Percentiles rank a stretch among this genome's conserved stretches.
These are phyloP conservation scores for Plodia interpunctella DNA, from an alignment of 1,140 invertebrate species.

Conservation along the genomic window DNA sequence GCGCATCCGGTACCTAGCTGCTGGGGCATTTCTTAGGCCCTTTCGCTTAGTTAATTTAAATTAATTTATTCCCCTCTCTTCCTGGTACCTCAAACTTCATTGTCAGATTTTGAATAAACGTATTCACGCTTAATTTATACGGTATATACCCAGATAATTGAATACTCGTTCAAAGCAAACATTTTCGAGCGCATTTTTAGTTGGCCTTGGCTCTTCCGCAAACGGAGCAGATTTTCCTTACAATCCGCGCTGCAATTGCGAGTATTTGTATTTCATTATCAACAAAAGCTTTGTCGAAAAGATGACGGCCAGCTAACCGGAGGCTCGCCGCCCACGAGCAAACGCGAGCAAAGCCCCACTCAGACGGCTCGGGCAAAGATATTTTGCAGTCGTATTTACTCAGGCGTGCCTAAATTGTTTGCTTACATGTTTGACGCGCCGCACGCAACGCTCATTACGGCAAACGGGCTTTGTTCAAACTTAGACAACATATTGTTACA, in stretches of 20 bases:
- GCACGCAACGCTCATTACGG: conserved; percentile 74
- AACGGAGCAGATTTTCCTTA: conserved; percentile 42
- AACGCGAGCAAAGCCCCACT: conserved; percentile 54
- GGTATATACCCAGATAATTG: background rate
- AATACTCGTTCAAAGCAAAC: conserved; percentile 6
- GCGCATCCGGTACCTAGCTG: conserved; percentile 51
- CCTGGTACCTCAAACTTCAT: conserved; percentile 29
- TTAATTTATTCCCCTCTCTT: conserved; percentile 60
- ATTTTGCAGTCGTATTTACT: conserved; percentile 74
- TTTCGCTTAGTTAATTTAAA: conserved; percentile 67
- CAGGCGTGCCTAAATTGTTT: conserved; percentile 76
- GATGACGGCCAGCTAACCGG: conserved; percentile 65
- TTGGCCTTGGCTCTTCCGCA: conserved; percentile 18
- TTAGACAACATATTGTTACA: conserved; percentile 72
- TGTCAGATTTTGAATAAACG: conserved; percentile 25
- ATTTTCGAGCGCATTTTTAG: conserved; percentile 29
- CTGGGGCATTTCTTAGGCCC: conserved; percentile 56
- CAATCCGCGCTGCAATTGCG: conserved; percentile 55
- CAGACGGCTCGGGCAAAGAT: conserved; percentile 60
- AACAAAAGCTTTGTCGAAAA: conserved; percentile 70
- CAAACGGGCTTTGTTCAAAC: conserved; percentile 70
- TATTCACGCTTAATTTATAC: conserved; percentile 1
- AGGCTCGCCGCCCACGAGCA: conserved; percentile 51
- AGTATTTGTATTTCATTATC: conserved; percentile 74
- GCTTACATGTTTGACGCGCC: conserved; percentile 75